Percentiles rank a stretch among this genome's conserved stretches.
Conservation (phyloP, 2,113 vertebrate species). For the Triplophysa siluroides region DNA sequence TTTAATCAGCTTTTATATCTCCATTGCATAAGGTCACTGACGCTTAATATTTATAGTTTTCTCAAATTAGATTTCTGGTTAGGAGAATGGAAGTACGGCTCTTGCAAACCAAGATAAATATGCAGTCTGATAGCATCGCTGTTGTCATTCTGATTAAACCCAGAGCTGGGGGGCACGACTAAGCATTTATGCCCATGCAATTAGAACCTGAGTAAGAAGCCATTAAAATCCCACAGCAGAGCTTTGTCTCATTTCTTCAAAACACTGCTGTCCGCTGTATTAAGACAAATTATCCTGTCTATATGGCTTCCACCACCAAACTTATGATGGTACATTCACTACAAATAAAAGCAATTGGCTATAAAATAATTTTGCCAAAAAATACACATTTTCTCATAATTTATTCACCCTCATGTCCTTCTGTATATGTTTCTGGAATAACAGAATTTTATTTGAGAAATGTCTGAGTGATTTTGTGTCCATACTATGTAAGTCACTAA, state of each 20-base stretch:
- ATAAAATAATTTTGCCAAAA: no score
- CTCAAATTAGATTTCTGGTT: neutral
- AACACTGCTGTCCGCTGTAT: neutral
- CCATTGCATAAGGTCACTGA: neutral
- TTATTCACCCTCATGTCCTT: no score
- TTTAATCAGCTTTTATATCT: neutral
- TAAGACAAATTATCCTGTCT: neutral
- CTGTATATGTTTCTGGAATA: no score
- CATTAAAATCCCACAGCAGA: neutral
- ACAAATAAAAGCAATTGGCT: neutral
- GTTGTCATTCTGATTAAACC: slow-evolving; percentile 12
- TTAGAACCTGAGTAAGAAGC: slow-evolving; percentile 25
- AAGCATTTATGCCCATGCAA: slow-evolving; percentile 14
- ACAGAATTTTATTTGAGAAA: no score
- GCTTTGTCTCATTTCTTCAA: neutral
- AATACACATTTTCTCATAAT: no score
- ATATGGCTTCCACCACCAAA: neutral
- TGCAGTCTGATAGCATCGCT: neutral
- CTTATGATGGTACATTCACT: neutral
- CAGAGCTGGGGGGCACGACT: slow-evolving; percentile 4
- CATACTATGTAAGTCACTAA: no score
- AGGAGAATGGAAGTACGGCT: neutral
- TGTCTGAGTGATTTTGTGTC: no score
- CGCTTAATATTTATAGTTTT: slow-evolving; percentile 3
- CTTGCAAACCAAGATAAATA: slow-evolving; percentile 20